Percentiles rank a stretch among this genome's conserved stretches.
Evolutionary conservation across 1,140 invertebrate species (phyloP).

Genomic region (Cataglyphis hispanica): DNA sequence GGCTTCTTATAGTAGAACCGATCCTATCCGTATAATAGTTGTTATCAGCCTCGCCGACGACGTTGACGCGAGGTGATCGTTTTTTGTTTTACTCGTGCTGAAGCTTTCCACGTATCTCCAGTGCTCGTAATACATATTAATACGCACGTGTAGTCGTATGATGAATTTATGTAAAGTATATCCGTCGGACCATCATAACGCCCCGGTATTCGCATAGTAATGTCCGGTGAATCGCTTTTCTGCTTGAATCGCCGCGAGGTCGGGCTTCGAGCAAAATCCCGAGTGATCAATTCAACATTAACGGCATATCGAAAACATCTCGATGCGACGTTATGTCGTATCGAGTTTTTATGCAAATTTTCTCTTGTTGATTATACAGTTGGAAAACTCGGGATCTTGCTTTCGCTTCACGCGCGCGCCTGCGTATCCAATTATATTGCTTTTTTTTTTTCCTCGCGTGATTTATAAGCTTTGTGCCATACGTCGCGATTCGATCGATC

Average conservation of each 20-base stretch:
- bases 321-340: not conserved
- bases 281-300: not conserved
- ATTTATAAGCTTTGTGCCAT: conserved; percentile 56
- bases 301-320: not conserved
- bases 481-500: conserved; percentile 18
- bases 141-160: conserved; percentile 29
- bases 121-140: conserved; percentile 65
- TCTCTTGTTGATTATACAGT: not conserved
- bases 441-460: conserved; percentile 25
- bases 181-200: conserved; percentile 12
- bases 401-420: not conserved
- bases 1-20: conserved; percentile 10
- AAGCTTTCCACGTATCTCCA: conserved; percentile 80
- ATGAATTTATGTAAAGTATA: conserved; percentile 49
- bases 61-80: conserved; percentile 24
- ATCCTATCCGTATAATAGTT: conserved; percentile 17
- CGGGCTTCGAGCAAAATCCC: not conserved
- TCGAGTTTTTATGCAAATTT: not conserved
- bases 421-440: conserved; percentile 19
- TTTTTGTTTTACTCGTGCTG: conserved; percentile 45
- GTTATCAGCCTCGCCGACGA: conserved; percentile 38
- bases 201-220: conserved; percentile 25
- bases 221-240: conserved; percentile 24
- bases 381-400: not conserved
- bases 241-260: not conserved